phyloP scores from a whole-genome alignment of 2,888 invertebrate genomes.

The Diogma glabrata region DNA sequence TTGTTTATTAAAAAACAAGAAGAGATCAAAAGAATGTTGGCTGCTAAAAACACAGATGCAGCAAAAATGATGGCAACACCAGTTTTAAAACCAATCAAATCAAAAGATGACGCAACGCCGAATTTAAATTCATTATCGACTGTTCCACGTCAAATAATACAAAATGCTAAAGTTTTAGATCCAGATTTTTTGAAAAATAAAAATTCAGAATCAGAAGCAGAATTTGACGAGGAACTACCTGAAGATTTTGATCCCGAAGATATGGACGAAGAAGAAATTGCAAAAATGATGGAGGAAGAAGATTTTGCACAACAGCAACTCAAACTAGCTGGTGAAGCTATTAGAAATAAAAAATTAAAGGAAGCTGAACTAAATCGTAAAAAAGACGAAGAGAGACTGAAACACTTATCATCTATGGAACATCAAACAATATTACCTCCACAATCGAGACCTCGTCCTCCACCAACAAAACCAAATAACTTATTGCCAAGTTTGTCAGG shows the following conservation, averaged over 20 bases:
- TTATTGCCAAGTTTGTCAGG: too few species aligned
- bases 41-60: slow-evolving; percentile 36
- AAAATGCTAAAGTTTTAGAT: slow-evolving; percentile 35
- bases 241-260: slow-evolving; percentile 39
- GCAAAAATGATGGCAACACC: slow-evolving; percentile 31
- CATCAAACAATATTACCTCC: slow-evolving; percentile 6
- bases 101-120: slow-evolving; percentile 14
- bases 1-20: slow-evolving; percentile 35
- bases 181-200: slow-evolving; percentile 35
- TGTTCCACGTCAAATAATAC: slow-evolving; percentile 34
- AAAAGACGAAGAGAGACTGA: slow-evolving; percentile 37
- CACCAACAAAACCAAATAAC: slow-evolving; percentile 1
- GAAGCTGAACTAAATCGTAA: slow-evolving; percentile 42
- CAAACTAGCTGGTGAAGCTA: slow-evolving; percentile 30
- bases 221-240: slow-evolving; percentile 30
- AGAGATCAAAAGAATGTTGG: slow-evolving; percentile 36
- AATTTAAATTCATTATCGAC: slow-evolving; percentile 33
- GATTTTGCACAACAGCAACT: slow-evolving; percentile 45
- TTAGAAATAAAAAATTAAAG: slow-evolving; percentile 42
- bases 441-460: slow-evolving; percentile 15
- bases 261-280: slow-evolving; percentile 38
- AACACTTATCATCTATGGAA: too few species aligned
- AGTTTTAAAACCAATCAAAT: slow-evolving; percentile 13
- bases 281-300: slow-evolving; percentile 51
- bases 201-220: slow-evolving; percentile 26